Evolutionary conservation across 2,888 invertebrate genomes (phyloP), one percentile per base, ranked within the genome.

Genomic region (Octodonta nipae): DNA sequence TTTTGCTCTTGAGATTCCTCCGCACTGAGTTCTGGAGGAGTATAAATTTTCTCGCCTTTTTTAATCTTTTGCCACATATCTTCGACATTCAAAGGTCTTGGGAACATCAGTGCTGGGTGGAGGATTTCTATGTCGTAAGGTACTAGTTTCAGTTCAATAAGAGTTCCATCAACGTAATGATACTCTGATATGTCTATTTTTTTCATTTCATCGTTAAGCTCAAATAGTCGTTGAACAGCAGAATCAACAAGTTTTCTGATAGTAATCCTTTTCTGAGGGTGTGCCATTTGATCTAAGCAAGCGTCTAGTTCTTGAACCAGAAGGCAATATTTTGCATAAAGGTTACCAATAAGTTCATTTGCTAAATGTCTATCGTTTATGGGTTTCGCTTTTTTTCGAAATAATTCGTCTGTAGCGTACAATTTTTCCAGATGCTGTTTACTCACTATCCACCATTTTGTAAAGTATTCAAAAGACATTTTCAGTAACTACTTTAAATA

Each of bases 111-210:
- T 36, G 65, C 66, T 1, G 78, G 75, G 37, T 73, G 68, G n/a
- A 70, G 46, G 33, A 78, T 64, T 52, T 74, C 68, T n/a, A 78
- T 55, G 37, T 76, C 71, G 22, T 71, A 63, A 0, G 83, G 83
- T 12, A 76, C 67, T 42, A 82, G 65, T 38, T 80, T 73, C 53
- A 80, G 56, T 58, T 78, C 75, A 31, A 76, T 67, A 30, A 82
- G 54, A 15, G 73, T 68, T 46, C 79, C 76, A 50, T 85, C 84
- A 29, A 79, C 68, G 59, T 79, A 84, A 30, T 79, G 80, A 47
- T 65, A 74, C 50, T 77, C 73, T 5, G 70, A 68, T 4, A 63
- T 59, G 51, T 74, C 70, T 6, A 73, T 60, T 38, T 68, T 64
- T 45, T 70, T 67, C 11, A 78, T 50, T 26, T 67, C 66, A 16